Evolutionary conservation across 2,888 invertebrate species (phyloP).

Genomic region (Aphidoletes aphidimyza): DNA sequence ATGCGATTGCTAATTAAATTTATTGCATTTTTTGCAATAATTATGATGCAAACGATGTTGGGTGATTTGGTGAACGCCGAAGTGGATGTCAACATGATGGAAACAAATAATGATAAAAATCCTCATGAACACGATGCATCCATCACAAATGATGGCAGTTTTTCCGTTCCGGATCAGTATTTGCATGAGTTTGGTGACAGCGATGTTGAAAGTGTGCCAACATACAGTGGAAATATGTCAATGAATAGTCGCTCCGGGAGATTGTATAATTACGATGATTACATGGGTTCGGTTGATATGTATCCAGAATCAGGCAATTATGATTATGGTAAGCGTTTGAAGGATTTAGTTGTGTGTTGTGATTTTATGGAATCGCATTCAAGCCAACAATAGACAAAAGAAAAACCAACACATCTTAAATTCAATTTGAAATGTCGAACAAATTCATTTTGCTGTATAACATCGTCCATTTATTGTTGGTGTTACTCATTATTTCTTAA

Average conservation of each 20-base stretch:
- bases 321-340: background rate
- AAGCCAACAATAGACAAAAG: no score
- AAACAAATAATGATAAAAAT: background rate
- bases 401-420: background rate
- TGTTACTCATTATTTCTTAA: background rate
- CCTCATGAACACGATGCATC: background rate
- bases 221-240: background rate
- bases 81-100: background rate
- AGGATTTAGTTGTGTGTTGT: no score
- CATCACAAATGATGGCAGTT: background rate
- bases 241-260: background rate
- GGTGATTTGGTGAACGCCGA: background rate
- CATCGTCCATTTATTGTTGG: no score
- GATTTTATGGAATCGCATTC: no score
- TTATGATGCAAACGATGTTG: background rate
- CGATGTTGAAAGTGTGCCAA: slow-evolving; percentile 13
- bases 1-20: slow-evolving; percentile 27
- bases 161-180: background rate
- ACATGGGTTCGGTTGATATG: background rate
- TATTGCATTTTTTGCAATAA: slow-evolving; percentile 33
- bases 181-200: background rate
- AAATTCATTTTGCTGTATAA: no score
- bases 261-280: background rate
- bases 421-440: no score
- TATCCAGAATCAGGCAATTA: background rate